Conservation (phyloP, 1,140 invertebrate genomes). For the Aphidius ervi region DNA sequence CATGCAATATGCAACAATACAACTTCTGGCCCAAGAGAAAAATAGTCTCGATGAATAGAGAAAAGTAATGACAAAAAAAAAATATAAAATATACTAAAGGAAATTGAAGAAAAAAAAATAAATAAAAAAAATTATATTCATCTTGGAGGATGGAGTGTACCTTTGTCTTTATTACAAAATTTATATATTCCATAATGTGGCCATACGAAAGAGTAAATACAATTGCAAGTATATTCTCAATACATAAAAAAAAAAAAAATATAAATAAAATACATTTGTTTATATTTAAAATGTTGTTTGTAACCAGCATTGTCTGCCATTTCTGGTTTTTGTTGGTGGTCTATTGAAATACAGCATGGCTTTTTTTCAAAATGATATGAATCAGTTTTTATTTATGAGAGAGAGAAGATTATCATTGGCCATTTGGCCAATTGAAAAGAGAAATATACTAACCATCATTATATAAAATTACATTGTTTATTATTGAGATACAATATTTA, state of each 20-base stretch:
- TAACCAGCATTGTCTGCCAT: constrained; percentile 30
- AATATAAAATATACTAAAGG: background rate
- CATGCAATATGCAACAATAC: constrained; percentile 37
- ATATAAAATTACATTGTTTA: background rate
- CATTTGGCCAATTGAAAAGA: background rate
- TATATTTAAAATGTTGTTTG: constrained; percentile 8
- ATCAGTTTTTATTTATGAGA: constrained; percentile 17
- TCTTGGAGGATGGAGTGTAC: constrained; percentile 5
- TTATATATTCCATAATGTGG: constrained; percentile 15
- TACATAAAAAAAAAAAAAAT: background rate
- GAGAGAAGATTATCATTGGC: constrained; percentile 9
- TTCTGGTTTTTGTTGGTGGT: constrained; percentile 27
- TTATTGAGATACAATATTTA: constrained; percentile 1
- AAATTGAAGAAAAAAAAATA: constrained; percentile 15
- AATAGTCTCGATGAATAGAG: constrained; percentile 16
- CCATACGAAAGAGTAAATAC: background rate
- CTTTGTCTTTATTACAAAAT: constrained; percentile 24
- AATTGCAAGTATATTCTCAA: constrained; percentile 11
- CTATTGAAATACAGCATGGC: constrained; percentile 22
- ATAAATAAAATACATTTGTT: constrained; percentile 3
- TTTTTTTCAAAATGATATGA: constrained; percentile 7
- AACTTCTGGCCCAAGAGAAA: constrained; percentile 5
- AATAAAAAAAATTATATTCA: constrained; percentile 11
- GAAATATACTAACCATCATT: too few species aligned
- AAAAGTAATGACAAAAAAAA: constrained; percentile 8